phyloP scores from a whole-genome alignment of 2,113 vertebrate genomes.

The Parus major region DNA sequence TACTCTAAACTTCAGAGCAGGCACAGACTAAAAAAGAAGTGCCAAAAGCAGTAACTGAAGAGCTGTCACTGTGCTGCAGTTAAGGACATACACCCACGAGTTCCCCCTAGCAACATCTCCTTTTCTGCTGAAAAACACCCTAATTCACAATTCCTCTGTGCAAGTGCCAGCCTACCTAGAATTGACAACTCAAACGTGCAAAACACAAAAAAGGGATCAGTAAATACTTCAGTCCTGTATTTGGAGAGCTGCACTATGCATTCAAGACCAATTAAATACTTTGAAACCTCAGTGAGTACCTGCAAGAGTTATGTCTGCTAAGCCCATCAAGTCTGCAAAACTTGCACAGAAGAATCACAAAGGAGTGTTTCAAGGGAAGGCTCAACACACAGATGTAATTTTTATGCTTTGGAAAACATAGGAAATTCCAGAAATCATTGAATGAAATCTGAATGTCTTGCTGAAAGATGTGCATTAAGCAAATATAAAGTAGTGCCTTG shows the following conservation, averaged over 20 bases:
- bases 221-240: neutral
- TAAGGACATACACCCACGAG: neutral
- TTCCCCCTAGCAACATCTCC: neutral
- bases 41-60: neutral
- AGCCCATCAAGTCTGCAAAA: neutral
- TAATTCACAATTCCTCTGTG: neutral
- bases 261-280: neutral
- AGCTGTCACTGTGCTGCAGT: neutral
- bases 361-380: neutral
- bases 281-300: neutral
- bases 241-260: neutral
- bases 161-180: neutral
- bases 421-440: neutral
- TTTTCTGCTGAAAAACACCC: neutral
- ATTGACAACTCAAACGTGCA: neutral
- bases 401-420: neutral
- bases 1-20: neutral
- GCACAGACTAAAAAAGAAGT: neutral
- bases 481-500: neutral
- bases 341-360: neutral
- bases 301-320: neutral
- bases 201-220: neutral
- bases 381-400: neutral
- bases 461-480: neutral
- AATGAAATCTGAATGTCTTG: neutral